phyloP scores from a whole-genome alignment of 2,797 vertebrate species.

The Dendrocincla fuliginosa region DNA sequence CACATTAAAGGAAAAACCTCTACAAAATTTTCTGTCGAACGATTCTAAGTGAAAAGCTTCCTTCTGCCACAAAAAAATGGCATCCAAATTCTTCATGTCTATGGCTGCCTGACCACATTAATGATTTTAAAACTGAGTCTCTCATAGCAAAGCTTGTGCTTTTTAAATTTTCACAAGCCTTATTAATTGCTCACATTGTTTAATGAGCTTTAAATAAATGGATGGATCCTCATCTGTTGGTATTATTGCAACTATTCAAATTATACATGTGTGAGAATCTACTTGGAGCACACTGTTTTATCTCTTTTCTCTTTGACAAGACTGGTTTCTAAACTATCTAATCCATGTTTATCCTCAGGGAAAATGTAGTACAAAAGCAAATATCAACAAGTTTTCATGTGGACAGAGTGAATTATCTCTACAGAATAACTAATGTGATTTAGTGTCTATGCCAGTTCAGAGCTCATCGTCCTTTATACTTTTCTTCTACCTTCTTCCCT shows the following conservation, averaged over 20 bases:
- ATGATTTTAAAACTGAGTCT: background rate
- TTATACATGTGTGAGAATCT: background rate
- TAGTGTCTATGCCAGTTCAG: background rate
- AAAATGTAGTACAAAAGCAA: background rate
- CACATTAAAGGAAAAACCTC: background rate
- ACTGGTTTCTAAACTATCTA: background rate
- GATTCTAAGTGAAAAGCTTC: background rate
- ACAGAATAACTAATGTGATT: background rate
- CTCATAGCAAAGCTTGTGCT: background rate
- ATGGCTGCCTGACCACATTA: background rate
- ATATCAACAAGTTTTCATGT: background rate
- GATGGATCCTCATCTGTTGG: background rate
- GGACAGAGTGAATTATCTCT: background rate
- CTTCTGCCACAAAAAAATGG: background rate
- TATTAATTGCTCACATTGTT: background rate
- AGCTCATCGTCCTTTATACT: background rate
- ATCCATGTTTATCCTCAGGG: background rate
- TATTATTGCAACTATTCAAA: background rate
- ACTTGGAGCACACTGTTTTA: background rate
- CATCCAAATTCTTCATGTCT: background rate
- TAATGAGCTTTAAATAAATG: conserved; percentile 2
- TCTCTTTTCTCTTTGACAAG: background rate
- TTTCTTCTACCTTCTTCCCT: background rate
- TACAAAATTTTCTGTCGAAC: background rate
- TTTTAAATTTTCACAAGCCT: background rate